Percentiles rank a stretch among this genome's conserved stretches.
These are phyloP conservation scores for Eilema depressum DNA, from an alignment of 2,888 invertebrate species.

Conservation along the genomic window DNA sequence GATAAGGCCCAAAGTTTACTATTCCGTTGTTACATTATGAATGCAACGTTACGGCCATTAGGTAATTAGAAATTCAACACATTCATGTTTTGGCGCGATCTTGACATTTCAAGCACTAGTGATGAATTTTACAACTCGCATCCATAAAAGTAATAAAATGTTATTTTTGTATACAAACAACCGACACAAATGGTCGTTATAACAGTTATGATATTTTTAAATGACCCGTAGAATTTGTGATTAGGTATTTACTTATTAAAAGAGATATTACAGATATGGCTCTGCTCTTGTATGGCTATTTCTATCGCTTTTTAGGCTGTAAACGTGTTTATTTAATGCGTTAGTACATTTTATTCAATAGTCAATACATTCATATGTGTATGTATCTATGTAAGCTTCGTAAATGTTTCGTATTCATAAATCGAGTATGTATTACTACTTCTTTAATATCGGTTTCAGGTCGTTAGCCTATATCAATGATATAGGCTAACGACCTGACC, in stretches of 20 bases:
- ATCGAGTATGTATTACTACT: too few relatives aligned
- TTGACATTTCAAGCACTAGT: slow-evolving; percentile 30
- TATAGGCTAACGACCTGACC: too few relatives aligned
- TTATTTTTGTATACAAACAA: slow-evolving; percentile 22
- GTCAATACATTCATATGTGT: too few relatives aligned
- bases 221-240: background rate
- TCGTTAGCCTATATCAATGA: too few relatives aligned
- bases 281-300: background rate
- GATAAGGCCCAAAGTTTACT: background rate
- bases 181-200: slow-evolving; percentile 18
- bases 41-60: slow-evolving; percentile 21
- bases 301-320: background rate
- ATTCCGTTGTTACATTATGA: background rate
- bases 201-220: slow-evolving; percentile 1
- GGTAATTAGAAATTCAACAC: slow-evolving; percentile 23
- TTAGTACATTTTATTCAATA: too few relatives aligned
- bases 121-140: slow-evolving; percentile 16
- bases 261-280: background rate
- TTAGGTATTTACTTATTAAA: too few relatives aligned
- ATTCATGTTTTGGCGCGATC: slow-evolving; percentile 28
- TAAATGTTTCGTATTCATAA: too few relatives aligned
- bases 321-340: too few relatives aligned
- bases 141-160: slow-evolving; percentile 21
- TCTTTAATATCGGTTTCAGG: too few relatives aligned
- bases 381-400: too few relatives aligned